Evolutionary conservation across 2,888 invertebrate genomes (phyloP), one percentile per base, ranked within the genome.

Genomic region (Acleris sparsana): DNA sequence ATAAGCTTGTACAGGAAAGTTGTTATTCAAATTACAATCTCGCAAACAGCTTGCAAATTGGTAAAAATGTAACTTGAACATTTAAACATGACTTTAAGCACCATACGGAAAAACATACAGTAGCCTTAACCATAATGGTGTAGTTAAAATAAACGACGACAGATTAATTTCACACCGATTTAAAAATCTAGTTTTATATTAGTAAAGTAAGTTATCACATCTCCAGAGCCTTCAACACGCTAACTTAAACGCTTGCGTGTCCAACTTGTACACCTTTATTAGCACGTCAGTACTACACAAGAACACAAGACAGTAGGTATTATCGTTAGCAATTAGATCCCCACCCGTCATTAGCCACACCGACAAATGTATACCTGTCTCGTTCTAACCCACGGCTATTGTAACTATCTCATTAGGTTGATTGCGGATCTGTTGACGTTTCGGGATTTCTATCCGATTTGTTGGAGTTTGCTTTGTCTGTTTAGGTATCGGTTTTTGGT

Each of bases 261-360:
- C 16, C 17, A n/a, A 18, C 13, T 22, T n/a, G 20, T 20, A 13
- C 20, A 13, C 39, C 55, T 43, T 55, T 62, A 59, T 63, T 55
- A 63, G 63, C 62, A 68, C 60, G 46, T 62, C 52, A 53, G 46
- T 53, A 53, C 18, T 43, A 44, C 68, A 70, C 70, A 72, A 75
- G 77, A 79, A 44, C 68, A 70, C 70, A 72, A 75, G 77, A 79
- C 72, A 84, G 82, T 88, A 87, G 84, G 84, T 88, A 88, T 87
- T 86, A 87, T 85, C 87, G 85, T 88, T 86, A 86, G 86, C 89
- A 91, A 91, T 91, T 90, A 90, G 88, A 86, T 78, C 84, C 85
- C 67, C 86, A 81, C 83, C 86, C 80, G 88, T 82, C 88, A 91
- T 91, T 91, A 91, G 86, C 87, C 86, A 85, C 74, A 76, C 80